A percentile compares a stretch with the other conserved stretches of the same genome.
phyloP scores from a whole-genome alignment of 2,113 vertebrate species.

The Podarcis raffonei region DNA sequence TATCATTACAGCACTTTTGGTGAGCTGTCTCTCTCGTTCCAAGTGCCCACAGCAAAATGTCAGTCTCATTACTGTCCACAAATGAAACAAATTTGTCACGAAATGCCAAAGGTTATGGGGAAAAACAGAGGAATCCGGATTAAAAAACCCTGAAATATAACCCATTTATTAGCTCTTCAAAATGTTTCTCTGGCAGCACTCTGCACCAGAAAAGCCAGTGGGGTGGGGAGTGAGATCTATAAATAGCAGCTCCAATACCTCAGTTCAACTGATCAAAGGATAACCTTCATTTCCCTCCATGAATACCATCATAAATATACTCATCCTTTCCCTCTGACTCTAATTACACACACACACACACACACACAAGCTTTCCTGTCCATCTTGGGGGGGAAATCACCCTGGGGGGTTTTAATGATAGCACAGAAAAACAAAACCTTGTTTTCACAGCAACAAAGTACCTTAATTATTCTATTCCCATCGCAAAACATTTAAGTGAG shows the following conservation, averaged over 20 bases:
- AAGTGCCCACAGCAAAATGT: background rate
- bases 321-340: background rate
- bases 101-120: background rate
- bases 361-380: background rate
- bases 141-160: background rate
- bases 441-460: background rate
- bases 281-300: background rate
- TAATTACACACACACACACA: background rate
- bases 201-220: background rate
- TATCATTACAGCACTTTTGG: background rate
- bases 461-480: constrained; percentile 18
- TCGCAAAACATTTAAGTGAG: constrained; percentile 37
- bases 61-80: background rate
- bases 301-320: background rate
- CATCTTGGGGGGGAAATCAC: background rate
- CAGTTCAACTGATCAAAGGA: background rate
- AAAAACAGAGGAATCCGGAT: background rate
- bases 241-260: background rate
- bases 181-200: background rate
- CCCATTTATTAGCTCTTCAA: constrained; percentile 10
- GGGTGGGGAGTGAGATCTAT: background rate
- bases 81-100: background rate
- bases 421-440: constrained; percentile 3
- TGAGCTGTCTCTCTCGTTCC: background rate
- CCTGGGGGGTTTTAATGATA: background rate